A percentile compares a stretch with the other conserved stretches of the same genome.
These are phyloP conservation scores for human DNA, from an alignment of 2,113 vertebrate species.

Conservation along the genomic window DNA sequence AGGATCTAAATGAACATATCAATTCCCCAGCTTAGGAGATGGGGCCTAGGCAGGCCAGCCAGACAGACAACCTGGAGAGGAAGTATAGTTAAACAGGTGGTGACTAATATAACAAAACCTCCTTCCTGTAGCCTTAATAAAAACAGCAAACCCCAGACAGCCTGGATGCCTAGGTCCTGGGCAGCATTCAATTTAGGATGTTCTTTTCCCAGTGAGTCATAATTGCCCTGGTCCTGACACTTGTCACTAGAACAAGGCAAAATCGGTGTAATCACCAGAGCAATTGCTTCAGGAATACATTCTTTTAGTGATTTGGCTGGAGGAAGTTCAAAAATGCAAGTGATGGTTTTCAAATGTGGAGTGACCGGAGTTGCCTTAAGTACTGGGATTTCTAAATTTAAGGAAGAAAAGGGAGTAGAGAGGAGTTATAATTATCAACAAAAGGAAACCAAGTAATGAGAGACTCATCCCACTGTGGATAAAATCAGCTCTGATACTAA, in stretches of 20 bases:
- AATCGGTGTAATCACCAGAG: constrained; percentile 54
- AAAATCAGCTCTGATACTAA: constrained; percentile 51
- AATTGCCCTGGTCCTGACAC: constrained; percentile 33
- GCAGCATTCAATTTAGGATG: neutral
- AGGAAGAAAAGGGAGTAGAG: neutral
- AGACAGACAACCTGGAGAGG: neutral
- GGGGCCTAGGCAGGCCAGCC: neutral
- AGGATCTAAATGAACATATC: neutral
- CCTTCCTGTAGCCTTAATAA: neutral
- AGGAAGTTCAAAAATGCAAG: constrained; percentile 28
- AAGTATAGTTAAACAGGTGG: neutral
- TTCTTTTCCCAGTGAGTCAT: neutral
- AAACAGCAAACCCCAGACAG: neutral
- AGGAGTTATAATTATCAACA: constrained; percentile 25
- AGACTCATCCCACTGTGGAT: neutral
- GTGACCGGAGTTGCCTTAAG: neutral
- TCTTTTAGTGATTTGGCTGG: constrained; percentile 47
- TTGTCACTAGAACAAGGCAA: constrained; percentile 70
- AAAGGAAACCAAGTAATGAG: constrained; percentile 34
- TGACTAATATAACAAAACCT: constrained; percentile 2
- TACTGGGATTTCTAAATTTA: constrained; percentile 40
- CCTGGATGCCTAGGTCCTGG: neutral
- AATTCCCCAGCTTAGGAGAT: neutral
- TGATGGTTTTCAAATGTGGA: constrained; percentile 56
- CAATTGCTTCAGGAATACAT: constrained; percentile 47